Base-by-base conservation (phyloP, 2,113 vertebrate species). In the Entelurus aequoreus region DNA sequence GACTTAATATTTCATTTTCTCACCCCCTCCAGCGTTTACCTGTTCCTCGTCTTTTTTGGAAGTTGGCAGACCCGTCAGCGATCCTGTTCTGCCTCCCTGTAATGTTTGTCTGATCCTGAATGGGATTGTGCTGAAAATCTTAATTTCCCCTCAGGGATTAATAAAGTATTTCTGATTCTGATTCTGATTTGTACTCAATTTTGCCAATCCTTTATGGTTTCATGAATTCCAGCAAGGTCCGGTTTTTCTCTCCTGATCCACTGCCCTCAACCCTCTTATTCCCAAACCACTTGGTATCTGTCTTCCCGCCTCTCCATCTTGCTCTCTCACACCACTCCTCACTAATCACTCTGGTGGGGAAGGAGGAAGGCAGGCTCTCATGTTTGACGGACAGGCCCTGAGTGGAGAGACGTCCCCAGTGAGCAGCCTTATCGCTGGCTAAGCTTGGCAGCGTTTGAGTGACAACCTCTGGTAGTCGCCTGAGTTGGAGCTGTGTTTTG, bases 341-440 rank as follows among this genome's bases (percentile, higher is more conserved):
- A 66, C 49, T 71, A 74, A 74, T 79, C 82, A 64, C 75, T 74
- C 63, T 51, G 51, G 71, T 80, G 74, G 80, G 71, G 63, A 66
- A 69, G 55, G 57, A 38, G 78, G 79, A 78, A 28, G 68, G 68
- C 75, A 69, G 76, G 51, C 79, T 75, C 79, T 82, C 61, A 76
- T 76, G 74, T 82, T 81, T 89, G 88, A 89, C 16, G 61, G 87
- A 82, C 82, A 77, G 82, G 67, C 65, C 82, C 79, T 83, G 72
- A 79, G 87, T 82, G 75, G 78, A 77, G 75, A 82, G 75, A 81
- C 76, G 71, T 81, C 63, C 84, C 85, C 75, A 5, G 48, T 47
- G 72, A 75, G 66, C 66, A 54, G 77, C 75, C 75, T 88, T 86
- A 86, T 90, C 86, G 75, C 35, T 63, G 67, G 62, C 76, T 69